A percentile compares a stretch with the other conserved stretches of the same genome.
Evolutionary conservation across 2,113 vertebrate genomes (phyloP).

Genomic region (Aphyosemion australe): DNA sequence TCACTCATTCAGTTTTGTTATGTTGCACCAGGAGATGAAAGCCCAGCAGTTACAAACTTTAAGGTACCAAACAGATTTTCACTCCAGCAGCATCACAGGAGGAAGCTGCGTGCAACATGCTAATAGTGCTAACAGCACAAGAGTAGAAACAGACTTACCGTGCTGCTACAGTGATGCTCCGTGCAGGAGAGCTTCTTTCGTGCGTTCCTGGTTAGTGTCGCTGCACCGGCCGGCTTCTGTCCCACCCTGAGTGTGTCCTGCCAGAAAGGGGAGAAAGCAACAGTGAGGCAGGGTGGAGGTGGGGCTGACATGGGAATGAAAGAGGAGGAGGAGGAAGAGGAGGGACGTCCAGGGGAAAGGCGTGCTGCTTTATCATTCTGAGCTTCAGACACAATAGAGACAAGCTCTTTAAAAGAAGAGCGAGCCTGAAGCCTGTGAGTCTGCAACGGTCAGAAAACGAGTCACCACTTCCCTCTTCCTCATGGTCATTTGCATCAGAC

Average conservation of each 20-base stretch:
- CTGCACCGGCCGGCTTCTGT: slow-evolving; percentile 53
- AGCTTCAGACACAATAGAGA: slow-evolving; percentile 8
- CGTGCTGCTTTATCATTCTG: slow-evolving; percentile 12
- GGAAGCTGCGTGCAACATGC: slow-evolving; percentile 28
- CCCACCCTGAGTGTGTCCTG: slow-evolving; percentile 50
- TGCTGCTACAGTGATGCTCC: slow-evolving; percentile 9
- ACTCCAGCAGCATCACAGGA: slow-evolving; percentile 3
- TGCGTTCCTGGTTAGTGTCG: slow-evolving; percentile 25
- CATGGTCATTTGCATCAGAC: slow-evolving; percentile 35
- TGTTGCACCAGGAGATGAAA: slow-evolving; percentile 3
- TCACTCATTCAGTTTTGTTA: not conserved
- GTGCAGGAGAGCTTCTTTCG: slow-evolving; percentile 3
- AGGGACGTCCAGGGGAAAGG: slow-evolving; percentile 15
- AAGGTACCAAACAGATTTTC: slow-evolving; percentile 4
- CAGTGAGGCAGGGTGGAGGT: slow-evolving; percentile 44
- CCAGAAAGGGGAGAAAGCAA: slow-evolving; percentile 40
- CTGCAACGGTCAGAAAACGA: not conserved
- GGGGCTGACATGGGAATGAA: slow-evolving; percentile 26
- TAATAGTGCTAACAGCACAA: slow-evolving; percentile 25
- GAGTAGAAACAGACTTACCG: slow-evolving; percentile 45
- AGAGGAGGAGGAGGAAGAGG: slow-evolving; percentile 10
- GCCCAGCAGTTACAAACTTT: too few relatives aligned
- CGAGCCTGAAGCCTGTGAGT: not conserved
- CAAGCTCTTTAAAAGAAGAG: not conserved
- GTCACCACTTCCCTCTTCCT: slow-evolving; percentile 16